phyloP scores from a whole-genome alignment of 2,797 vertebrate genomes.

The Capromys pilorides region DNA sequence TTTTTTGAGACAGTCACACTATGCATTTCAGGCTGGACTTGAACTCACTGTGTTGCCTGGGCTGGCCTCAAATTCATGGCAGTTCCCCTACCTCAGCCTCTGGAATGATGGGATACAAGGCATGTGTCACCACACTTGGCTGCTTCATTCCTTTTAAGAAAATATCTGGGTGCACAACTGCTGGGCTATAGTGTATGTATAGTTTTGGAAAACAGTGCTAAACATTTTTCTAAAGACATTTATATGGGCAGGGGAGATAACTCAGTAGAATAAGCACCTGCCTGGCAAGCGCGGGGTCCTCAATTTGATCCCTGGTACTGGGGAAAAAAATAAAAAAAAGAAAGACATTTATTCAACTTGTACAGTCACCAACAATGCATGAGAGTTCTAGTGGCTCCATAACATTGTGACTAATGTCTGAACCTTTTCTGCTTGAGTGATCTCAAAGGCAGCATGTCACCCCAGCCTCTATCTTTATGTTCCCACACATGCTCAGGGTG shows the following conservation, averaged over 20 bases:
- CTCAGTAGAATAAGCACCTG: too few species aligned
- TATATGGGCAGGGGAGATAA: too few species aligned
- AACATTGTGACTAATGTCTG: not conserved
- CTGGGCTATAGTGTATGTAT: not conserved
- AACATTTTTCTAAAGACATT: not conserved
- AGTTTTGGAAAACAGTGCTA: not conserved
- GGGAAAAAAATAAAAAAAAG: too few species aligned
- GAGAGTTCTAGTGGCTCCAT: not conserved
- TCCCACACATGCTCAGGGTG: not conserved
- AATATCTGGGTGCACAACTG: not conserved
- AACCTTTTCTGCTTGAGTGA: not conserved
- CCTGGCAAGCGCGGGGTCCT: too few species aligned
- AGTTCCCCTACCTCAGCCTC: not conserved
- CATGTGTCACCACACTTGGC: not conserved
- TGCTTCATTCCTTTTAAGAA: not conserved
- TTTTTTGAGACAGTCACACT: not conserved
- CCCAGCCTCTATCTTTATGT: not conserved
- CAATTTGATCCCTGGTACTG: too few species aligned
- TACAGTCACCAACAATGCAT: too few species aligned
- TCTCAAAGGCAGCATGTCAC: not conserved
- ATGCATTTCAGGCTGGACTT: not conserved
- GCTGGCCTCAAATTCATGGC: not conserved
- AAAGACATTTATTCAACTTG: not conserved
- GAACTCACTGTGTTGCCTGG: not conserved
- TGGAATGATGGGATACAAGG: not conserved